phyloP scores from a whole-genome alignment of 1,140 invertebrate species.

The Pseudomyrmex sp. region DNA sequence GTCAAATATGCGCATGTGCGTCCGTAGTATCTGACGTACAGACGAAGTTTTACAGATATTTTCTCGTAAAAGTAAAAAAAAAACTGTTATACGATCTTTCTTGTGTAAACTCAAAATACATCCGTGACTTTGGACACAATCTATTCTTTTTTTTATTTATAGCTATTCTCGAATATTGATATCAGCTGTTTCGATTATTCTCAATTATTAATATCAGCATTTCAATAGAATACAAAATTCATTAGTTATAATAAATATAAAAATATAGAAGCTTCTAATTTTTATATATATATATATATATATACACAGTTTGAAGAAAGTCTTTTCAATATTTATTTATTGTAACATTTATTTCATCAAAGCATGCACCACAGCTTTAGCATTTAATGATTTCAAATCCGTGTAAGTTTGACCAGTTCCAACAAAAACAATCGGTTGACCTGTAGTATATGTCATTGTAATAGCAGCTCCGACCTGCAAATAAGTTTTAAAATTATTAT shows the following conservation, averaged over 20 bases:
- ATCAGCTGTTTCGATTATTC: no score
- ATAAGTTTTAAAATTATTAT: conserved; percentile 27
- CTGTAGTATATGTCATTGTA: conserved; percentile 99
- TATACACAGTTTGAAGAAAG: neutral
- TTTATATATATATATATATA: neutral
- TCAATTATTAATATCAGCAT: no score
- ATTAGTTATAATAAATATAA: neutral
- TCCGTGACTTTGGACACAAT: no score
- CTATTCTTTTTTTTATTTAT: no score
- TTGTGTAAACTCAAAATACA: no score
- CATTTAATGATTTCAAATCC: conserved; percentile 98
- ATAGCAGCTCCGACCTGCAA: conserved; percentile 98
- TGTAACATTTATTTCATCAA: conserved; percentile 93
- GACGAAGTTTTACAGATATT: no score
- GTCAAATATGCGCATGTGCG: no score
- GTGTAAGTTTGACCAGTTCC: conserved; percentile 99
- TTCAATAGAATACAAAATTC: conserved; percentile 16
- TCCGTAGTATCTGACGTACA: no score
- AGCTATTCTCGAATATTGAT: no score
- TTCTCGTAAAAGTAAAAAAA: no score
- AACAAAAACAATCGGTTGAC: conserved; percentile 99
- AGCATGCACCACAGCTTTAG: conserved; percentile 97
- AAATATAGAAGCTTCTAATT: conserved; percentile 14
- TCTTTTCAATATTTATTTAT: conserved; percentile 22
- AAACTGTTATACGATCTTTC: no score